Base-by-base conservation (phyloP, 2,113 vertebrate species). In the Chaenogobius annularis region DNA sequence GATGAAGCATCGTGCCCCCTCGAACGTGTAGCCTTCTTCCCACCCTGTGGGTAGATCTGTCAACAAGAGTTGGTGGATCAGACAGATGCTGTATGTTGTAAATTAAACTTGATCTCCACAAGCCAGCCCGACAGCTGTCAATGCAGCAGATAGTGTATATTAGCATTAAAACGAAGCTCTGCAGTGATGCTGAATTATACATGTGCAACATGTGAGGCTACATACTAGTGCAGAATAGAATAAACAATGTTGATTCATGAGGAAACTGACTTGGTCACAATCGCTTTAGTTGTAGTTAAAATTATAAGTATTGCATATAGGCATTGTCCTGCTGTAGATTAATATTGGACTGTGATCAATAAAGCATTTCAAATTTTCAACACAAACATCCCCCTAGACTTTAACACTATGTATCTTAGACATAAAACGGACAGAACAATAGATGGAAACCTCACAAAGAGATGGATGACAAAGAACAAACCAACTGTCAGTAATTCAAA, bases 1-100 rank as follows among this genome's bases (percentile, higher is more conserved):
- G 90, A 99, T 97, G 88, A 96, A 99, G 78, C 98, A 99, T 80
- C 97, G 94, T 64, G 97, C 97, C 79, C 97, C 97, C 91, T 99
- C 97, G 77, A 99, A 99, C 46, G 97, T 98, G 78, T 94, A 98
- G 20, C 96, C 97, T 93, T 99, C 97, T 85, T 99, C 97, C 97
- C 97, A 99, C 75, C 97, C 97, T 15, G 95, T 97, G 50, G 97
- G 97, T 87, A 99, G 92, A 91, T 98, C 97, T 99, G 91, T 94
- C 88, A 46, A 69, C 63, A 19, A 70, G 44, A 44, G 48, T 68
- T 56, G 31, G 50, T 31, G 47, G 5, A 71, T 44, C 48, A 67
- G 61, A 78, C 67, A 69, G 46, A 68, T 69, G 63, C 19, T 68
- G 50, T 68, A 65, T 44, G 65, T 72, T 46, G 56, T n/a, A 73